Percentiles rank a stretch among this genome's conserved stretches.
Evolutionary conservation across 2,797 vertebrate species (phyloP).

Genomic region (Scarus forsteni): DNA sequence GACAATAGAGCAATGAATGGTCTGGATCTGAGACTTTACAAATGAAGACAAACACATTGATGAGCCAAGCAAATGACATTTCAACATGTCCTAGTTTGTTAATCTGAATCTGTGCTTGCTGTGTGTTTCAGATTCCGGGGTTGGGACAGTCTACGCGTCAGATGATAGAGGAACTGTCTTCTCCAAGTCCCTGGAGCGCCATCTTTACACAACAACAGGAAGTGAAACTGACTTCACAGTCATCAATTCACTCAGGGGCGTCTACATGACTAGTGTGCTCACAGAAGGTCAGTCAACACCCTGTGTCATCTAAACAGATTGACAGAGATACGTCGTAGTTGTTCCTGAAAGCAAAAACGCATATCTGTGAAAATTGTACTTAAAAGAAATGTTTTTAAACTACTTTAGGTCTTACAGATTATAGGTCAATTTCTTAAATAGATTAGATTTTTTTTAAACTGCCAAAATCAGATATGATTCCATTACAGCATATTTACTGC

Average conservation of each 20-base stretch:
- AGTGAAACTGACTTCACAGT: conserved; percentile 94
- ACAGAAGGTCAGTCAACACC: conserved; percentile 83
- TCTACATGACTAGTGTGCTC: conserved; percentile 92
- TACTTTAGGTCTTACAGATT: too few species aligned
- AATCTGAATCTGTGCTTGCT: conserved; percentile 2
- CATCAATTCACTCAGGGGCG: conserved; percentile 90
- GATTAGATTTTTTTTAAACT: too few species aligned
- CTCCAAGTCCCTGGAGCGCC: conserved; percentile 93
- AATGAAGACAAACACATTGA: background rate
- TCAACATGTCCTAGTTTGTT: background rate
- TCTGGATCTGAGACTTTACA: background rate
- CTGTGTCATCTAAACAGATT: background rate
- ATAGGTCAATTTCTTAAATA: too few species aligned
- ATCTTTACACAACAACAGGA: conserved; percentile 91
- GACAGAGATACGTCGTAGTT: too few species aligned
- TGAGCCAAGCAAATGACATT: too few species aligned
- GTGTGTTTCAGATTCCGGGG: conserved; percentile 86
- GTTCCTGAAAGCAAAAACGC: too few species aligned
- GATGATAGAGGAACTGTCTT: conserved; percentile 92
- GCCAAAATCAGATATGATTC: too few species aligned
- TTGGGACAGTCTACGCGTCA: conserved; percentile 94
- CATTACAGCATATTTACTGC: too few species aligned
- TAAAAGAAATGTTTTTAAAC: too few species aligned
- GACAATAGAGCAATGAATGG: background rate
- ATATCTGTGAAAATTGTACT: too few species aligned